Conservation (phyloP, 1,140 invertebrate species). For the Tachypleus tridentatus region DNA sequence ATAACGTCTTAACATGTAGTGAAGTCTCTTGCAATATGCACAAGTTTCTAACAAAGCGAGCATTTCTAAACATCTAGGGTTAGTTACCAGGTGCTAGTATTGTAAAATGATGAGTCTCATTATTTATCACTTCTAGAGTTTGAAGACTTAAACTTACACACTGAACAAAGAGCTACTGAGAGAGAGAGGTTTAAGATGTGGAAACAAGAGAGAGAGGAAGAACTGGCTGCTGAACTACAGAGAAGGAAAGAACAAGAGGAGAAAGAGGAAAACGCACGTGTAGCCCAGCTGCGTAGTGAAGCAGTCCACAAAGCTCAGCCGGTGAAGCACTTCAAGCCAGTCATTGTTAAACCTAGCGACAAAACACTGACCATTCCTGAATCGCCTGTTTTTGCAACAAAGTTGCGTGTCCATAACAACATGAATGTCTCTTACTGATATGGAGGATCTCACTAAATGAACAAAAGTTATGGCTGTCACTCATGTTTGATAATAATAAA, state of each 20-base stretch:
- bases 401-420: conserved; percentile 9
- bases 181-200: not conserved
- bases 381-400: conserved; percentile 32
- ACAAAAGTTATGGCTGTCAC: too few species aligned
- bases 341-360: conserved; percentile 32
- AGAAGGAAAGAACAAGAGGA: conserved; percentile 26
- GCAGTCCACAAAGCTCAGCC: conserved; percentile 38
- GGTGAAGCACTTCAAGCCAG: conserved; percentile 31
- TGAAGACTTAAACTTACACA: conserved; percentile 9
- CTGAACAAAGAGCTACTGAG: conserved; percentile 9
- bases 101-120: too few species aligned
- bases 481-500: too few species aligned
- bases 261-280: conserved; percentile 23
- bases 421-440: too few species aligned
- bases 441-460: too few species aligned
- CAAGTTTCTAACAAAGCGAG: too few species aligned
- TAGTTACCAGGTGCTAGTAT: too few species aligned
- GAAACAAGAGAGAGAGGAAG: conserved; percentile 3
- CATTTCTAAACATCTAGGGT: too few species aligned
- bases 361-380: conserved; percentile 32
- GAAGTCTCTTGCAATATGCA: too few species aligned
- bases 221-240: conserved; percentile 1
- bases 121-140: conserved; percentile 2
- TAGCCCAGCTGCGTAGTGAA: conserved; percentile 32
- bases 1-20: too few species aligned